Evolutionary conservation across 2,797 vertebrate species (phyloP).

Genomic region (Melanotaenia nigrans): DNA sequence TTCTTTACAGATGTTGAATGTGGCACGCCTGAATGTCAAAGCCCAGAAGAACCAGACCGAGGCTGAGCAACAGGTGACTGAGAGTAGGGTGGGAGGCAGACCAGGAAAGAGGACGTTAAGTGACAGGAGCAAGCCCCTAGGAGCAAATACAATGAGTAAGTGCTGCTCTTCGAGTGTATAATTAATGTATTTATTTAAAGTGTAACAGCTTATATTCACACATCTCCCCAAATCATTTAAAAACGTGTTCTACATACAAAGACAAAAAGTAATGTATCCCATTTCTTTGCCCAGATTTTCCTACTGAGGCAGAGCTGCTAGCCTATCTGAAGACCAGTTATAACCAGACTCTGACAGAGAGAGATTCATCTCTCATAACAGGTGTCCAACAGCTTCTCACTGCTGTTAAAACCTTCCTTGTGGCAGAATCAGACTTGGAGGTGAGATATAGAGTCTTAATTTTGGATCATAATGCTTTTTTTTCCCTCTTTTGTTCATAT

Average conservation of each 20-base stretch:
- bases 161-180: constrained; percentile 13
- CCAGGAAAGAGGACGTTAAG: constrained; percentile 72
- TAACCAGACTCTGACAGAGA: constrained; percentile 80
- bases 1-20: constrained; percentile 96
- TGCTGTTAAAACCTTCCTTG: constrained; percentile 83
- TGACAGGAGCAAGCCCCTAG: constrained; percentile 76
- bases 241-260: not conserved
- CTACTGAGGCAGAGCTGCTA: constrained; percentile 87
- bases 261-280: not conserved
- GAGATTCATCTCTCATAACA: constrained; percentile 63
- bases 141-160: constrained; percentile 73
- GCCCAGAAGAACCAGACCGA: constrained; percentile 90
- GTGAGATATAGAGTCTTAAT: constrained; percentile 71
- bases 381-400: constrained; percentile 82
- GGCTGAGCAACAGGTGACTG: constrained; percentile 68
- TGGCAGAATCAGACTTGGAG: constrained; percentile 76
- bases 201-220: not conserved
- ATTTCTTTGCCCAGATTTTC: constrained; percentile 81
- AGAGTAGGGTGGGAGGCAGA: constrained; percentile 74
- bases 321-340: constrained; percentile 84
- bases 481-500: not conserved
- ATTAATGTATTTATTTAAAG: not conserved
- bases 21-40: constrained; percentile 92
- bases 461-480: not conserved
- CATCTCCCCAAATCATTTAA: not conserved